Base-by-base conservation (phyloP, 1,140 invertebrate species). In the Drosophila kanapiae region DNA sequence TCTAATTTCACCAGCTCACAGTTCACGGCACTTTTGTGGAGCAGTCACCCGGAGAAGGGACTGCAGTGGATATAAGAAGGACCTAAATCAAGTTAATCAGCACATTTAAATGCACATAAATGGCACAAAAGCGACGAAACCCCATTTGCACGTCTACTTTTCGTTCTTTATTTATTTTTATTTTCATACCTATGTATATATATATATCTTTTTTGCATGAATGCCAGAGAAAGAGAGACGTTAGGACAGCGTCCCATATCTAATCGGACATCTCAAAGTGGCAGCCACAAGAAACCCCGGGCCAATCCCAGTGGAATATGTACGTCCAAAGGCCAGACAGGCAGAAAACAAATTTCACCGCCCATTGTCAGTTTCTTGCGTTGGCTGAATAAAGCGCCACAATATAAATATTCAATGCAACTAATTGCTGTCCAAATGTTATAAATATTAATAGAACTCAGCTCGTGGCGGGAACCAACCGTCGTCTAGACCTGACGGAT, bases 71-170 rank as follows among this genome's bases (percentile, higher is more conserved):
- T 37, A 31, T 29, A 31, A 23, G 57, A 29, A 23, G 47, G 42
- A 69, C 74, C 63, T 59, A 80, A 82, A 67, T 86, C 65, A 68
- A 87, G 75, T 74, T 88, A 85, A 84, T 85, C 82, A 84, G 49
- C 78, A 64, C 63, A 74, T 83, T 63, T 84, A 82, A 76, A 86
- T 86, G 79, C 56, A 80, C 51, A 60, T 45, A 61, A 58, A 40
- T 29, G 60, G 40, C 67, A 65, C 47, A 69, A 42, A 69, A 59
- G 29, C 31, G 18, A 60, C 23, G 35, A 70, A 48, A n/a, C 23
- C 16, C 70, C 42, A 68, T 42, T 68, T 54, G 23, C 57, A 63
- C 57, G 43, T 56, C n/a, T 33, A n/a, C n/a, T n/a, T n/a, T n/a
- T 40, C 18, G 16, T 14, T 13, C 14, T 40, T 40, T 40, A 14